Conservation (phyloP, 2,797 vertebrate genomes). For the Pangasius mekongensis region DNA sequence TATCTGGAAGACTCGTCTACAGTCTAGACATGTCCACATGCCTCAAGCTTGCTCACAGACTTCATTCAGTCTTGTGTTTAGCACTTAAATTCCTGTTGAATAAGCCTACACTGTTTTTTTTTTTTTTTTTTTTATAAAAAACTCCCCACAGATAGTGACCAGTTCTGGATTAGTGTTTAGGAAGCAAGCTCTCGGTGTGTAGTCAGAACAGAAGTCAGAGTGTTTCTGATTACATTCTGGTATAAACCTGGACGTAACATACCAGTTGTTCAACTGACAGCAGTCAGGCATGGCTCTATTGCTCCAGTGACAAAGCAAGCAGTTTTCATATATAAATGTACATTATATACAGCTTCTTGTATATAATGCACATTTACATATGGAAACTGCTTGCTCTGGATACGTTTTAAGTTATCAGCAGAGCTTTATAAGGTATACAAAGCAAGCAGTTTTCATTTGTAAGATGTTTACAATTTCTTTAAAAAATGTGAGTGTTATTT, state of each 20-base stretch:
- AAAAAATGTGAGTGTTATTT: background rate
- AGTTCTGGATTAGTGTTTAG: background rate
- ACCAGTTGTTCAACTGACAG: background rate
- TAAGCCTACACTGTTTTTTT: background rate
- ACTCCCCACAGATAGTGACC: background rate
- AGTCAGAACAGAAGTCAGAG: background rate
- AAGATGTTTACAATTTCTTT: background rate
- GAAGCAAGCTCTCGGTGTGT: background rate
- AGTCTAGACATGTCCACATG: background rate
- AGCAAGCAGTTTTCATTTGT: too few species aligned
- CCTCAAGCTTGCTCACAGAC: background rate
- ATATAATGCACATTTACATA: background rate
- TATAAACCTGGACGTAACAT: background rate
- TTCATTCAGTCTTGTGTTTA: background rate
- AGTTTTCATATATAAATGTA: too few species aligned
- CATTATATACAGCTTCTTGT: too few species aligned
- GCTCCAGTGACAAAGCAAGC: background rate
- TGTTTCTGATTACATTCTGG: background rate
- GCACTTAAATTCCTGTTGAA: constrained; percentile 5
- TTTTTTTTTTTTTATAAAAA: background rate
- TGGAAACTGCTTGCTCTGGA: background rate
- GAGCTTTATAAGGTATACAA: too few species aligned
- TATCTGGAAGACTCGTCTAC: background rate
- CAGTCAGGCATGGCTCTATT: background rate
- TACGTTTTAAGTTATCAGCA: background rate